A percentile compares a stretch with the other conserved stretches of the same genome.
phyloP scores from a whole-genome alignment of 2,797 vertebrate genomes.

The Cossypha heuglini region DNA sequence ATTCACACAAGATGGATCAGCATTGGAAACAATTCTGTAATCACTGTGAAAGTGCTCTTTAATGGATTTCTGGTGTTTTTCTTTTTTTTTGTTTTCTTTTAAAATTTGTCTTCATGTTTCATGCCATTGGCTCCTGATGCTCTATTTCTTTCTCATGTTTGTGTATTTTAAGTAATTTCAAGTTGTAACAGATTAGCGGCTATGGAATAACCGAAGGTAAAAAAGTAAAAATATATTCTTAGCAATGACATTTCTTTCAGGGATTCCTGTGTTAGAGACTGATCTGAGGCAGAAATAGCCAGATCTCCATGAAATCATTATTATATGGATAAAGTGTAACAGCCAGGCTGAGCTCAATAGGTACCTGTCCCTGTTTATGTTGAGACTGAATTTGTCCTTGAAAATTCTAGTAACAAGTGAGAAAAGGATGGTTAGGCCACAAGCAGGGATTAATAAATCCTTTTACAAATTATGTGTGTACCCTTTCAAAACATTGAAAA shows the following conservation, averaged over 20 bases:
- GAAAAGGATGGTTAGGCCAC: background rate
- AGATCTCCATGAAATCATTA: background rate
- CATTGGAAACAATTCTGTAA: background rate
- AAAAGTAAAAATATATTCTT: background rate
- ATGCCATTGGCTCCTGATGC: background rate
- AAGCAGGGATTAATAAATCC: background rate
- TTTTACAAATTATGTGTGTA: background rate
- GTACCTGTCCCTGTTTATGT: background rate
- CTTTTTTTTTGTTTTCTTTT: background rate
- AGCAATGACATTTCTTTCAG: background rate
- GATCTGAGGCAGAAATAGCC: background rate
- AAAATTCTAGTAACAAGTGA: background rate
- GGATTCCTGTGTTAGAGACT: background rate
- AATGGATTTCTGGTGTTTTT: background rate
- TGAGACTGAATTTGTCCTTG: background rate
- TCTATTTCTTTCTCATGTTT: background rate
- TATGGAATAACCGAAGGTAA: background rate
- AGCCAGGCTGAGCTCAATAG: background rate
- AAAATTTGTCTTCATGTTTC: background rate
- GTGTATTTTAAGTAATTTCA: background rate
- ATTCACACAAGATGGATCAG: background rate
- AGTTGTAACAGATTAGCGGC: background rate
- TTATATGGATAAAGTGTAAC: background rate
- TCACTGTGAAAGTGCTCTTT: background rate
- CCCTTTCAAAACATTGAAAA: background rate